phyloP scores from a whole-genome alignment of 2,113 vertebrate species.

The Otocyon megalotis region DNA sequence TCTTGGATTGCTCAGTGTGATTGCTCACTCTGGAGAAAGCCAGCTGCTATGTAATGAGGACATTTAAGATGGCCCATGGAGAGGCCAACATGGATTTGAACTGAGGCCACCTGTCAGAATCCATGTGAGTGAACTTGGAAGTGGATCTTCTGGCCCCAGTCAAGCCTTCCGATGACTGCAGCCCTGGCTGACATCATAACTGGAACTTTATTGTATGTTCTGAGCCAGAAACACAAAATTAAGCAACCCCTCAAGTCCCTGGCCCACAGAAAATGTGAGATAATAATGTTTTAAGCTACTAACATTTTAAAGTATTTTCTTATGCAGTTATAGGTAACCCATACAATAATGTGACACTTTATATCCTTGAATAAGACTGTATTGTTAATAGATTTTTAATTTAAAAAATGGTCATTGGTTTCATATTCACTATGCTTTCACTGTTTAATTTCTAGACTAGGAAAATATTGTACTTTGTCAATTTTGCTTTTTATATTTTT shows the following conservation, averaged over 20 bases:
- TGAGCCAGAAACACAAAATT: background rate
- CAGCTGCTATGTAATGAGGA: background rate
- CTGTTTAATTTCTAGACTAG: background rate
- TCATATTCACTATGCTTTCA: background rate
- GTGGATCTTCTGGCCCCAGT: background rate
- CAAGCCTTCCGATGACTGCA: background rate
- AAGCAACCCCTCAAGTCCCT: background rate
- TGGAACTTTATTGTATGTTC: background rate
- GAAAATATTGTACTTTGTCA: background rate
- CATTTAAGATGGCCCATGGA: background rate
- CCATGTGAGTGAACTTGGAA: background rate
- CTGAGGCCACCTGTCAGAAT: background rate
- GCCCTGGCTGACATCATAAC: background rate
- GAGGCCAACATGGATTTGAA: background rate
- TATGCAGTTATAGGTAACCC: background rate
- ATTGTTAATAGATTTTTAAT: background rate
- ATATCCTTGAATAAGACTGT: background rate
- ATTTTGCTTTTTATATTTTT: background rate
- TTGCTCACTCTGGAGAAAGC: background rate
- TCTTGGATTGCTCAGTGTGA: background rate
- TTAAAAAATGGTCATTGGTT: background rate
- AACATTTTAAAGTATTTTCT: background rate
- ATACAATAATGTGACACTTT: background rate
- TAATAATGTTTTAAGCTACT: constrained; percentile 1
- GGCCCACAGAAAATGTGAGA: background rate